phyloP scores from a whole-genome alignment of 2,888 invertebrate genomes.

The Cryptus viduatorius region DNA sequence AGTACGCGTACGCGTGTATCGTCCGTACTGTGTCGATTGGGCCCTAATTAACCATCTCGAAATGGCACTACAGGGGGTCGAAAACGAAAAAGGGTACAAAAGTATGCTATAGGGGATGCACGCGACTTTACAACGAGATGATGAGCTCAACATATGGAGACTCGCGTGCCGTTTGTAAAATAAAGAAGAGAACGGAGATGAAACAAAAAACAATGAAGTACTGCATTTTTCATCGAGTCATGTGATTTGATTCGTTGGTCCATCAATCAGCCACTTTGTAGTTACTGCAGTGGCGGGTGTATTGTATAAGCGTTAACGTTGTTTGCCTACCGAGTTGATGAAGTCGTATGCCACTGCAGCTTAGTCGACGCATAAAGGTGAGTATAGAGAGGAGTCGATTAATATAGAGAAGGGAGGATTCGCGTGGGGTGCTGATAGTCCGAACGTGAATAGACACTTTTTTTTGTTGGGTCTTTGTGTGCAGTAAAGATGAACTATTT shows the following conservation, averaged over 20 bases:
- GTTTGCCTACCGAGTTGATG: slow-evolving; percentile 51
- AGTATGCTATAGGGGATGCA: not conserved
- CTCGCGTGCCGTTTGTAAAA: slow-evolving; percentile 41
- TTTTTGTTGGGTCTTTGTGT: slow-evolving; percentile 13
- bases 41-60: slow-evolving; percentile 57
- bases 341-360: slow-evolving; percentile 27
- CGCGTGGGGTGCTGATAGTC: slow-evolving; percentile 69
- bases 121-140: slow-evolving; percentile 8
- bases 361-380: slow-evolving; percentile 8
- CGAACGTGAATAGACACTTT: slow-evolving; percentile 69
- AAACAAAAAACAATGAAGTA: slow-evolving; percentile 26
- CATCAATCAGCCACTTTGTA: slow-evolving; percentile 64
- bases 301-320: not conserved
- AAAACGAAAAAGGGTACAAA: slow-evolving; percentile 12
- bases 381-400: slow-evolving; percentile 56
- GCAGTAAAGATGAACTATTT: not conserved
- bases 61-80: slow-evolving; percentile 22
- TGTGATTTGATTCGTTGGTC: slow-evolving; percentile 66
- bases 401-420: slow-evolving; percentile 60
- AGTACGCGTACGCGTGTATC: slow-evolving; percentile 3
- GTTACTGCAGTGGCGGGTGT: slow-evolving; percentile 12
- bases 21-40: slow-evolving; percentile 40
- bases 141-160: slow-evolving; percentile 51
- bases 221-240: slow-evolving; percentile 66
- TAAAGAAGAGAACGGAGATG: slow-evolving; percentile 8